Conservation (phyloP, 2,888 invertebrate genomes). For the Ichneumoninae sp. region DNA sequence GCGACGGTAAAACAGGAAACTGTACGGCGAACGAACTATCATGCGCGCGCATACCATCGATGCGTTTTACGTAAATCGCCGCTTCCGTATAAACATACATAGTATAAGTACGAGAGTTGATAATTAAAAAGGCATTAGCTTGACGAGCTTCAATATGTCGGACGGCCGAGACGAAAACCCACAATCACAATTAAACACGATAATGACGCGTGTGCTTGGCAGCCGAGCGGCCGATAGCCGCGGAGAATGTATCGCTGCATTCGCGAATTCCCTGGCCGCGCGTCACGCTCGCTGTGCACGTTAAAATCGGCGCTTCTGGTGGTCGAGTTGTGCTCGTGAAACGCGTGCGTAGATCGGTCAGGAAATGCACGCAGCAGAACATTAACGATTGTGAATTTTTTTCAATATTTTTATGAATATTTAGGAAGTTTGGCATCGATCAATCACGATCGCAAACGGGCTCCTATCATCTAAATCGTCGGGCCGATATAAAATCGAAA, state of each 20-base stretch:
- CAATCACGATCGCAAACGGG: not conserved
- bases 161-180: slow-evolving; percentile 53
- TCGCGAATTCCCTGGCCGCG: slow-evolving; percentile 35
- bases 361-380: not conserved
- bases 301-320: not conserved
- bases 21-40: not conserved
- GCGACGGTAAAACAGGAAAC: not conserved
- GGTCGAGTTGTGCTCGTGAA: not conserved
- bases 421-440: not conserved
- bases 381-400: not conserved
- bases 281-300: not conserved
- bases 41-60: not conserved
- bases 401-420: not conserved
- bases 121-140: slow-evolving; percentile 63
- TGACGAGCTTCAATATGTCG: slow-evolving; percentile 49
- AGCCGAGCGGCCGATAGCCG: slow-evolving; percentile 2
- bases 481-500: not conserved
- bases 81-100: not conserved
- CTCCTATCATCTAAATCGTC: not conserved
- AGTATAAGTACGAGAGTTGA: not conserved
- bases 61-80: not conserved
- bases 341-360: not conserved
- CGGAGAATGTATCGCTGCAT: slow-evolving; percentile 26
- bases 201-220: slow-evolving; percentile 51
- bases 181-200: slow-evolving; percentile 59